These are phyloP conservation scores for Drosophila mayri DNA, from an alignment of 1,140 invertebrate species.

Conservation along the genomic window DNA sequence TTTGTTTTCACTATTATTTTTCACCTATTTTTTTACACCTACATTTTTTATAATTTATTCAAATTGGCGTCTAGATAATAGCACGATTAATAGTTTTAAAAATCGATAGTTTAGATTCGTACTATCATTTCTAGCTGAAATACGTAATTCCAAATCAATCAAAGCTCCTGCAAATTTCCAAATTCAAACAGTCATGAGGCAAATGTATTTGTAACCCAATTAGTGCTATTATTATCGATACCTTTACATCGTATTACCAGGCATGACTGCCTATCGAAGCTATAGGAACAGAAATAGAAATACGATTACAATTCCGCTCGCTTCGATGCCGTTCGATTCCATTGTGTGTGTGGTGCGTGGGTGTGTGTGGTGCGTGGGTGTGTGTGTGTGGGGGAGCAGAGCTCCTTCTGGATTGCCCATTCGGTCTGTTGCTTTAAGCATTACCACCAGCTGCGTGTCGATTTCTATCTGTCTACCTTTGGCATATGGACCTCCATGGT, in stretches of 20 bases:
- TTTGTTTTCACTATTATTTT: too few relatives aligned
- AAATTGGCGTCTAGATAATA: too few relatives aligned
- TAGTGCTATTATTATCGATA: constrained; percentile 2
- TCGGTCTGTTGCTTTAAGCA: constrained; percentile 55
- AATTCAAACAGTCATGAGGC: not conserved
- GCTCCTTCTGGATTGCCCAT: constrained; percentile 22
- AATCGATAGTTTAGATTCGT: too few relatives aligned
- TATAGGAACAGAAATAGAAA: not conserved
- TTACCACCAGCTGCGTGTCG: constrained; percentile 58
- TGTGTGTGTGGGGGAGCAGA: constrained; percentile 19
- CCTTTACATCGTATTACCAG: not conserved
- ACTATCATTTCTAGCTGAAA: not conserved
- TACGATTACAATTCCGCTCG: constrained; percentile 6
- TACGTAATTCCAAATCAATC: not conserved
- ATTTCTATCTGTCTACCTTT: constrained; percentile 46
- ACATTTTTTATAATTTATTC: too few relatives aligned
- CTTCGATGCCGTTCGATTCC: constrained; percentile 24
- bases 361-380: constrained; percentile 25
- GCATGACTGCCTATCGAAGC: not conserved
- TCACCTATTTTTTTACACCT: too few relatives aligned
- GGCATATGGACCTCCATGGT: constrained; percentile 9
- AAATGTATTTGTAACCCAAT: not conserved
- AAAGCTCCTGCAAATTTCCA: not conserved
- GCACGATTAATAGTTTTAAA: too few relatives aligned
- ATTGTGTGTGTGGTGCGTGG: constrained; percentile 13